These are phyloP conservation scores for Drosophila triauraria DNA, from an alignment of 1,140 invertebrate genomes.

Conservation along the genomic window DNA sequence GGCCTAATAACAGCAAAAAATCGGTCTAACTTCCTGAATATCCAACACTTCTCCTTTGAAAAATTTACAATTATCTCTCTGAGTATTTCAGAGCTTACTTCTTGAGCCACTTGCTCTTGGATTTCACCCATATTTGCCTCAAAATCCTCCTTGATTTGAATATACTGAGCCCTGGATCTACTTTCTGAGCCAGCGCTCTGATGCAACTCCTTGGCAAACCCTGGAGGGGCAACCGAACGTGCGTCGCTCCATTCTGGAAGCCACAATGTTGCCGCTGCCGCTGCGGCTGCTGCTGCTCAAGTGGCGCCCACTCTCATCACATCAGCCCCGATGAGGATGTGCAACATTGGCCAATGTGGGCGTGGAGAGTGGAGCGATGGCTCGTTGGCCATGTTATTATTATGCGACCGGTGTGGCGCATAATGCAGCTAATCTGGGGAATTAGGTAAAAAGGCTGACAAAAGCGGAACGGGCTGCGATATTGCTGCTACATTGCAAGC, in stretches of 20 bases:
- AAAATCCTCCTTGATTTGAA: constrained; percentile 24
- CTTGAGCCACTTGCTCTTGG: neutral
- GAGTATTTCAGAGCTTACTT: neutral
- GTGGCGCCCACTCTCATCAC: constrained; percentile 59
- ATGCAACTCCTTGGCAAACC: constrained; percentile 26
- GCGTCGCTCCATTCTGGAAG: constrained; percentile 33
- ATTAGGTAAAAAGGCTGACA: constrained; percentile 79
- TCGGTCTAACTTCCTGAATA: neutral
- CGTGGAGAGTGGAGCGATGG: constrained; percentile 4
- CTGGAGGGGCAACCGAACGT: constrained; percentile 29
- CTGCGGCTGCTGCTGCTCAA: constrained; percentile 45
- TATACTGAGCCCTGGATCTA: constrained; percentile 15
- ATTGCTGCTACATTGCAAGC: constrained; percentile 30
- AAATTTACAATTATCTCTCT: neutral
- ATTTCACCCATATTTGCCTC: constrained; percentile 1
- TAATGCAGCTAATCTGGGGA: constrained; percentile 82
- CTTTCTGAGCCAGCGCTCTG: constrained; percentile 15
- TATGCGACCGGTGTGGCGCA: constrained; percentile 75
- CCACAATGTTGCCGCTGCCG: constrained; percentile 22
- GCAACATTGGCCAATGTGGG: constrained; percentile 30
- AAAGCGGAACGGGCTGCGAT: constrained; percentile 65
- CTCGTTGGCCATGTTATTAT: constrained; percentile 51
- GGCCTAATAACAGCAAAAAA: neutral
- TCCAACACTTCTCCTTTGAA: neutral
- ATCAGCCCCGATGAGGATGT: constrained; percentile 28